Percentiles rank a stretch among this genome's conserved stretches.
phyloP scores from a whole-genome alignment of 2,113 vertebrate species.

The Protobothrops flavoviridis region DNA sequence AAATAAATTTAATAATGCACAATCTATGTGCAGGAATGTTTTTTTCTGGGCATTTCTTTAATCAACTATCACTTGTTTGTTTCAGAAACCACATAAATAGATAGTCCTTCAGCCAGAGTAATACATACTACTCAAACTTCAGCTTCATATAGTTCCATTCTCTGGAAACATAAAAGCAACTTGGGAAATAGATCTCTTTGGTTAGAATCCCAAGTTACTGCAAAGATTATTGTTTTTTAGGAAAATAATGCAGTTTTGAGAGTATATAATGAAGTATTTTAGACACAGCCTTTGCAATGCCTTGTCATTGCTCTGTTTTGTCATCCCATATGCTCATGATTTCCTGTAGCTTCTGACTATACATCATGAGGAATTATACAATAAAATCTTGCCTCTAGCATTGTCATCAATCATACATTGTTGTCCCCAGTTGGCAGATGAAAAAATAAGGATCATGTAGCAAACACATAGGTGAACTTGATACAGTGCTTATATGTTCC shows the following conservation, averaged over 20 bases:
- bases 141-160: neutral
- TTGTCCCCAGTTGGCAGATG: slow-evolving; percentile 15
- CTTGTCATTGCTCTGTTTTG: neutral
- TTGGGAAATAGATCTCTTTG: neutral
- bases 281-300: neutral
- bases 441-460: slow-evolving; percentile 6
- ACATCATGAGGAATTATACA: slow-evolving; percentile 29
- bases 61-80: neutral
- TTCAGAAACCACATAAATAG: neutral
- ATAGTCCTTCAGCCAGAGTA: neutral
- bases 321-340: neutral
- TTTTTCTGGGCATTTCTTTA: neutral
- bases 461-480: slow-evolving; percentile 3
- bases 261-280: neutral
- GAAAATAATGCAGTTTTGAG: slow-evolving; percentile 15
- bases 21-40: neutral
- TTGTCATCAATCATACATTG: slow-evolving; percentile 3
- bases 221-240: neutral
- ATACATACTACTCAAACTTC: neutral
- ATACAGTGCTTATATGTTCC: neutral
- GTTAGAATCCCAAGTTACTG: neutral
- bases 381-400: slow-evolving; percentile 27
- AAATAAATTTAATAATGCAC: neutral
- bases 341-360: slow-evolving; percentile 24
- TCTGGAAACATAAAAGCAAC: neutral